A percentile compares a stretch with the other conserved stretches of the same genome.
These are phyloP conservation scores for Nesoenas mayeri DNA, from an alignment of 2,113 vertebrate genomes.

Conservation along the genomic window DNA sequence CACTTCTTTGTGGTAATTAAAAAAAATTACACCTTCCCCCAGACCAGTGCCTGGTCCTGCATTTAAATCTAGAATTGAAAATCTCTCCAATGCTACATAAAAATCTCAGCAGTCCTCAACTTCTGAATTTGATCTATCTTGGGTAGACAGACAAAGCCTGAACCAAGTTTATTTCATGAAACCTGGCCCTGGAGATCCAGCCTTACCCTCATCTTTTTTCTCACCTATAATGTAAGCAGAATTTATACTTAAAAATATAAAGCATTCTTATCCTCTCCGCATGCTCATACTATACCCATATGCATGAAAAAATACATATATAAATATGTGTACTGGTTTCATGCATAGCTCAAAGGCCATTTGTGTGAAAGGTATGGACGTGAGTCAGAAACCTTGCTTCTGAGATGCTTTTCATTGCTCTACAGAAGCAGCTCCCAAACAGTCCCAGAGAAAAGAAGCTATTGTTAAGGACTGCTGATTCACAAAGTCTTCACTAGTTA, in stretches of 20 bases:
- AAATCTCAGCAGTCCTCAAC: neutral
- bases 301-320: neutral
- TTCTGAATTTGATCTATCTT: neutral
- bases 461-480: neutral
- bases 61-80: constrained; percentile 13
- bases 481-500: neutral
- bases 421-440: constrained; percentile 7
- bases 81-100: neutral
- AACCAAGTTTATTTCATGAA: neutral
- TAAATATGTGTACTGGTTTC: neutral
- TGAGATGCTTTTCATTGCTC: neutral
- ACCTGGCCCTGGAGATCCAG: neutral
- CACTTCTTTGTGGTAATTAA: neutral
- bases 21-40: neutral
- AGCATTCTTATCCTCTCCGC: neutral
- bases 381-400: constrained; percentile 28
- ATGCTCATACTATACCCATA: neutral
- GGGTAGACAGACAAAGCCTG: neutral
- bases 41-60: neutral
- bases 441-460: neutral
- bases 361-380: neutral
- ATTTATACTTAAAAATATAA: neutral
- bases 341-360: neutral
- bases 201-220: neutral
- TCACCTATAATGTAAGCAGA: rapidly evolving